A percentile compares a stretch with the other conserved stretches of the same genome.
Evolutionary conservation across 2,888 invertebrate genomes (phyloP).

Genomic region (Gnatocerus cornutus): DNA sequence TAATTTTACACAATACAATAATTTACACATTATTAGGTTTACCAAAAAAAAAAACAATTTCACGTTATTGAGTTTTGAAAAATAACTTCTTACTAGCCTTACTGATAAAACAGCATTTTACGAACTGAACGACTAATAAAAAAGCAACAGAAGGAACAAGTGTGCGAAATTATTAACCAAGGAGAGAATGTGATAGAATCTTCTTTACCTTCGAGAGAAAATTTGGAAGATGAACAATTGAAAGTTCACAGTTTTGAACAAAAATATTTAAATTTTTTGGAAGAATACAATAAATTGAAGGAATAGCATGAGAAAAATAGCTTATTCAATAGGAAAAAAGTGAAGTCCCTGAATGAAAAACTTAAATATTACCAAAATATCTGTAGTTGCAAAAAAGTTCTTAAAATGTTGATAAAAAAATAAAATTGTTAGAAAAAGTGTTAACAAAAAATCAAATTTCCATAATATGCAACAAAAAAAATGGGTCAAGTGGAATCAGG

Average conservation of each 20-base stretch:
- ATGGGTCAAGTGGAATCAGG: slow-evolving; percentile 38
- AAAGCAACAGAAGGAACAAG: too few species aligned
- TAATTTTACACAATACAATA: too few species aligned
- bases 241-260: neutral
- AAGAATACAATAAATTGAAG: neutral
- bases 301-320: neutral
- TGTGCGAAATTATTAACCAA: slow-evolving; percentile 1
- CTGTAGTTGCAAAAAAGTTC: too few species aligned
- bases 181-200: neutral
- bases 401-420: neutral
- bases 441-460: slow-evolving; percentile 45
- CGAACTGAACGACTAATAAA: neutral
- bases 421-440: neutral
- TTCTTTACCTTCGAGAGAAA: too few species aligned
- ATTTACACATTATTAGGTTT: too few species aligned
- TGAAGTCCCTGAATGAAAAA: neutral
- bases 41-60: too few species aligned
- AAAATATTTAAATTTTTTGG: slow-evolving; percentile 1
- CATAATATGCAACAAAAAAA: slow-evolving; percentile 32
- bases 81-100: too few species aligned
- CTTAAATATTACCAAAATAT: slow-evolving; percentile 3
- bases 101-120: too few species aligned
- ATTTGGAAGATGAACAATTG: neutral
- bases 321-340: neutral
- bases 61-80: too few species aligned